Evolutionary conservation across 2,113 vertebrate species (phyloP), one percentile per base, ranked within the genome.

Genomic region (Pachyramphus minor): DNA sequence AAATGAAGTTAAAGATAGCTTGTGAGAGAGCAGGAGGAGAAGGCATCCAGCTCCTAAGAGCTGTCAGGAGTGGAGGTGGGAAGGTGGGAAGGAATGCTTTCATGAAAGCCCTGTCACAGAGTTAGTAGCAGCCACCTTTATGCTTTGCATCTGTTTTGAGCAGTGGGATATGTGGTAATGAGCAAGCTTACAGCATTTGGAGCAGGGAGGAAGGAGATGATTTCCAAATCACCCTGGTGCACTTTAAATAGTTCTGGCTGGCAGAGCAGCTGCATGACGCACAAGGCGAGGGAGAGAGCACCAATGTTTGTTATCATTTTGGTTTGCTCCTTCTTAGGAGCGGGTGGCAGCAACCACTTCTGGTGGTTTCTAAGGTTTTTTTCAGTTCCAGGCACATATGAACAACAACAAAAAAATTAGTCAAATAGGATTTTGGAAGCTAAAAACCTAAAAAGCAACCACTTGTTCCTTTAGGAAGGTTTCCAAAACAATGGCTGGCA

Each of bases 401-500:
- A 87, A 39, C 7, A 24, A 64, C 58, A n/a, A 35, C 73, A 82
- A 59, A 53, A 50, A 72, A 71, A 22, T 5, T 5, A 60, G 14
- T 62, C n/a, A 73, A 87, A 47, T 50, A 69, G 55, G 45, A 75
- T 71, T 73, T 87, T 87, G 84, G 71, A 91, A 94, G 42, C n/a
- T 89, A 22, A 87, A 94, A 94, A 55, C 87, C 74, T 96, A 82
- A 96, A 93, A 95, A 87, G 49, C 78, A 82, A 49, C 66, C 41
- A 68, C 87, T 93, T 83, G 37, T 73, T 95, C 87, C 37, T 76
- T 63, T 80, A 93, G 95, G 90, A 96, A 62, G 9, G 18, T 85
- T 91, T 97, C 91, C 93, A 95, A 90, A 93, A 93, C 84, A 96
- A 93, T 80, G 66, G 39, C 87, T 97, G 89, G 73, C 91, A 91